A percentile compares a stretch with the other conserved stretches of the same genome.
Conservation (phyloP, 2,113 vertebrate genomes). For the Gnathonemus echidnorhynchus region DNA sequence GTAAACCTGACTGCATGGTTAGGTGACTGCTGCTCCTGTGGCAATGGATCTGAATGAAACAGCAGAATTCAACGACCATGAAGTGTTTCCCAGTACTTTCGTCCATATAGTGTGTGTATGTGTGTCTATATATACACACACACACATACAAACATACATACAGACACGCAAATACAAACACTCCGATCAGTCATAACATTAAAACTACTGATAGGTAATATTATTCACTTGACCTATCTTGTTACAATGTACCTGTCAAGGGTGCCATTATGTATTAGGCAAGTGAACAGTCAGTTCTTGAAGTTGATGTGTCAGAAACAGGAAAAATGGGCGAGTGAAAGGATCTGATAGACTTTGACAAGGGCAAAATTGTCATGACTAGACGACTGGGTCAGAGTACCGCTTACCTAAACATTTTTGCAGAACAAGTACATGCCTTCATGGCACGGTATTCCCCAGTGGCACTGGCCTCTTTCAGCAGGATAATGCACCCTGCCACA, state of each 20-base stretch:
- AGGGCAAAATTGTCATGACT: background rate
- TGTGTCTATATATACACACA: background rate
- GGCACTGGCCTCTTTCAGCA: background rate
- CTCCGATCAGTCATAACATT: background rate
- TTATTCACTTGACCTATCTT: background rate
- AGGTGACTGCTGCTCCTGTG: background rate
- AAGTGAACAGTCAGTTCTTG: background rate
- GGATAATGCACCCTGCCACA: background rate
- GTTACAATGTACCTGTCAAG: background rate
- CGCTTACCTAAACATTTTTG: background rate
- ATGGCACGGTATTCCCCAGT: background rate
- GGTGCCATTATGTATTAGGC: background rate
- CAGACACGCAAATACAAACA: background rate
- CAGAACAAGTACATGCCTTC: background rate
- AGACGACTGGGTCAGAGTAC: background rate
- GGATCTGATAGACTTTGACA: background rate
- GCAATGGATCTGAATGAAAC: background rate
- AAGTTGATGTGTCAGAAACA: background rate
- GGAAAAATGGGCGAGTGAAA: background rate
- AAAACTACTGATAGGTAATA: background rate
- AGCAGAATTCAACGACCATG: background rate
- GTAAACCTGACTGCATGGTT: background rate
- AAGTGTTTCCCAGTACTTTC: background rate
- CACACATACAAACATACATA: background rate
- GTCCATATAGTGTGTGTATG: background rate